Conservation (phyloP, 2,888 invertebrate genomes). For the Lithodes maja region DNA sequence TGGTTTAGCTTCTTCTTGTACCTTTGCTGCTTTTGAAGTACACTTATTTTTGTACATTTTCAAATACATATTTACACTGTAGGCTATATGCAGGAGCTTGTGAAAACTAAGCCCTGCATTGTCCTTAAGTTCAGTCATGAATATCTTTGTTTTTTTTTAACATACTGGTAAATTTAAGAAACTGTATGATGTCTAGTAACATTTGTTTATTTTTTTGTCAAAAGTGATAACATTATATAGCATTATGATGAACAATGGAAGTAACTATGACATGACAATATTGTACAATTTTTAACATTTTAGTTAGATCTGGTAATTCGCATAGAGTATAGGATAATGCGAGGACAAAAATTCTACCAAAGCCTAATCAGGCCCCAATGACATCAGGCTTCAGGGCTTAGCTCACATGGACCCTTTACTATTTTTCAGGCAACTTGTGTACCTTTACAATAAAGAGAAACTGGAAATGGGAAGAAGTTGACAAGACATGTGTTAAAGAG, state of each 20-base stretch:
- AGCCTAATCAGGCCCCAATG: background rate
- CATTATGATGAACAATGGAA: too few relatives aligned
- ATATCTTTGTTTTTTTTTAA: slow-evolving; percentile 1
- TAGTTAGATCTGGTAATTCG: background rate
- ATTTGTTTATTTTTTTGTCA: too few relatives aligned
- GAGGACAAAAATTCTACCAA: background rate
- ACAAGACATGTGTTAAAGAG: background rate
- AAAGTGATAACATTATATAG: too few relatives aligned
- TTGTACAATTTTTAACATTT: slow-evolving; percentile 17
- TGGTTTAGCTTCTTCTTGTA: slow-evolving; percentile 1
- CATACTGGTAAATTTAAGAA: too few relatives aligned
- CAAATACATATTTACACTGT: slow-evolving; percentile 39
- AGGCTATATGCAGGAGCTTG: background rate
- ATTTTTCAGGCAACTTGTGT: background rate
- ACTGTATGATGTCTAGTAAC: too few relatives aligned
- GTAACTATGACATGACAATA: too few relatives aligned
- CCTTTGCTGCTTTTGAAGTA: slow-evolving; percentile 33
- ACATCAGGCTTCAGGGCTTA: slow-evolving; percentile 23
- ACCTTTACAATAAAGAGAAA: background rate
- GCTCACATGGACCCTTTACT: background rate
- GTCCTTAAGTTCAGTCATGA: background rate
- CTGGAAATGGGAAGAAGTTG: background rate
- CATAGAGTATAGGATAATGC: background rate
- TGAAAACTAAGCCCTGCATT: slow-evolving; percentile 33
- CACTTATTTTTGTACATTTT: slow-evolving; percentile 46